A percentile compares a stretch with the other conserved stretches of the same genome.
Conservation (phyloP, 2,113 vertebrate species). For the Nyctibius bracteatus region DNA sequence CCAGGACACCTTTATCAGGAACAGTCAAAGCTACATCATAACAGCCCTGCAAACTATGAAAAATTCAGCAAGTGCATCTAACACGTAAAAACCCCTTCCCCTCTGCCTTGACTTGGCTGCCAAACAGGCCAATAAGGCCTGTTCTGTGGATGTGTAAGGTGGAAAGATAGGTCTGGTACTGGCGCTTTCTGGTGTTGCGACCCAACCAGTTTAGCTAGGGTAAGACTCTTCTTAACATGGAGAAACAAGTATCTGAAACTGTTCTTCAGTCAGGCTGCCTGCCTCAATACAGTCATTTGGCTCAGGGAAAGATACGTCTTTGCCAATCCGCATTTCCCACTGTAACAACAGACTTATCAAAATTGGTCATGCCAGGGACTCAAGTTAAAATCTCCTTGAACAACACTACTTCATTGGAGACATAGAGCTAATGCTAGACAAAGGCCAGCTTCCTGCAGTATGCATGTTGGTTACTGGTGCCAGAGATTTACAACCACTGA, state of each 20-base stretch:
- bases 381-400: conserved; percentile 30
- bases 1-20: background rate
- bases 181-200: background rate
- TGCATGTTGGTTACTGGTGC: background rate
- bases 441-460: conserved; percentile 52
- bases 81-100: background rate
- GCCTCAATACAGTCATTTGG: background rate
- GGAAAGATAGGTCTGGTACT: background rate
- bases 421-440: conserved; percentile 34
- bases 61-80: background rate
- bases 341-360: conserved; percentile 52
- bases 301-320: conserved; percentile 26
- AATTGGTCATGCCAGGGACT: conserved; percentile 41
- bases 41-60: background rate
- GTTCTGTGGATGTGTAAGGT: background rate
- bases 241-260: background rate
- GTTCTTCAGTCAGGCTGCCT: background rate
- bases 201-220: background rate
- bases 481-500: conserved; percentile 60
- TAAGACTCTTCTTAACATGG: background rate
- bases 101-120: background rate
- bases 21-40: background rate
- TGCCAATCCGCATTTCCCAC: background rate
- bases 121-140: background rate
- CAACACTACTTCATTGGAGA: conserved; percentile 49